These are phyloP conservation scores for Carduelis carduelis DNA, from an alignment of 2,797 vertebrate genomes.

Conservation along the genomic window DNA sequence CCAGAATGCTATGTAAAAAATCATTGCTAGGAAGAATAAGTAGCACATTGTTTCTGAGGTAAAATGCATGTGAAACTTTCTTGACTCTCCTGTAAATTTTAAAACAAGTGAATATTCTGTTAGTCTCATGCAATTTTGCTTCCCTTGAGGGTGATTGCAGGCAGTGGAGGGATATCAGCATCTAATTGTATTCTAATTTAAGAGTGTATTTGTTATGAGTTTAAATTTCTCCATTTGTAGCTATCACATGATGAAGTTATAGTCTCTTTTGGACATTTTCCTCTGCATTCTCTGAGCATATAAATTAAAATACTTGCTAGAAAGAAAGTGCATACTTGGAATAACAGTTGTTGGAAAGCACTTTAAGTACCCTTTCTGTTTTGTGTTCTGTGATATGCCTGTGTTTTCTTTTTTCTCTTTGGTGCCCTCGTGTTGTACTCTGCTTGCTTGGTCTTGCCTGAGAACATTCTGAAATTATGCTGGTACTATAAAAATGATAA, in stretches of 20 bases:
- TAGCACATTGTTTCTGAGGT: constrained; percentile 20
- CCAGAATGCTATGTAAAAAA: constrained; percentile 44
- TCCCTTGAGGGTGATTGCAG: not conserved
- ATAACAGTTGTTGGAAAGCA: not conserved
- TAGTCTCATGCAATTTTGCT: not conserved
- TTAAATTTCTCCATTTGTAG: not conserved
- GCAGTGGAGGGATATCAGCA: not conserved
- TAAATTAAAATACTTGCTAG: not conserved
- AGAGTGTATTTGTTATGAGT: not conserved
- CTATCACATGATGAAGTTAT: not conserved
- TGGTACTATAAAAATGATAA: not conserved
- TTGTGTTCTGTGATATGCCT: not conserved
- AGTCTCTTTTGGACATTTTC: not conserved
- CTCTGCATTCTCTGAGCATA: not conserved
- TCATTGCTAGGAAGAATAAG: constrained; percentile 16
- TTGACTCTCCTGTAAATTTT: not conserved
- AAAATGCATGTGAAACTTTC: constrained; percentile 8
- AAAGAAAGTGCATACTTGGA: not conserved
- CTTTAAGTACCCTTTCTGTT: not conserved
- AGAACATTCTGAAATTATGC: not conserved
- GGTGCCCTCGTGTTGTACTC: not conserved
- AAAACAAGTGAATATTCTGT: not conserved
- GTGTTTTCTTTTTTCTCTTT: not conserved
- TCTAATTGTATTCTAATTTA: constrained; percentile 12
- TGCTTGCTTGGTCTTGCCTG: not conserved